Percentiles rank a stretch among this genome's conserved stretches.
Conservation (phyloP, 2,797 vertebrate genomes). For the Molossus molossus region DNA sequence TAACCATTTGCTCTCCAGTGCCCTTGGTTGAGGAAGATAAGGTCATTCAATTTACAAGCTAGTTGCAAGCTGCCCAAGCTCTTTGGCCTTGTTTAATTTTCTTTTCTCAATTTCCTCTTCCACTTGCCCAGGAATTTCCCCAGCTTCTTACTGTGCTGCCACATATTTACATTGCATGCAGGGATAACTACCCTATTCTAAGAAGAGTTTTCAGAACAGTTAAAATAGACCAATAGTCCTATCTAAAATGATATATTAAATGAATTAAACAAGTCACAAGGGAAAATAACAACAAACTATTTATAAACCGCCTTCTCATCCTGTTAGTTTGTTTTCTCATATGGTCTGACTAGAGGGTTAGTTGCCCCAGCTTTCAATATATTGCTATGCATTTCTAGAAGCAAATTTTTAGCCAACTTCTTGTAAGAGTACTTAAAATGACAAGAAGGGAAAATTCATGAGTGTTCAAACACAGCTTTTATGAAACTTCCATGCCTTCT, state of each 20-base stretch:
- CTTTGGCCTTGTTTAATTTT: too few relatives aligned
- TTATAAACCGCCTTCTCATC: not conserved
- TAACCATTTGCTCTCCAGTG: too few relatives aligned
- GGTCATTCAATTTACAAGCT: too few relatives aligned
- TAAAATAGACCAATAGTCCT: not conserved
- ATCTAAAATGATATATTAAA: not conserved
- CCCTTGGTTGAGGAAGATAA: too few relatives aligned
- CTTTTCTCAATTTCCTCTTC: too few relatives aligned
- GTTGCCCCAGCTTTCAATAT: not conserved
- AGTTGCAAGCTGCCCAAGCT: too few relatives aligned
- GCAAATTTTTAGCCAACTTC: not conserved
- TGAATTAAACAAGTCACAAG: not conserved
- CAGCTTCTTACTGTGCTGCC: too few relatives aligned
- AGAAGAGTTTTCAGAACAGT: not conserved
- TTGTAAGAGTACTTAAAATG: not conserved
- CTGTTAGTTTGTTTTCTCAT: not conserved
- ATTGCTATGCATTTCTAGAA: not conserved
- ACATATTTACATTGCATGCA: not conserved
- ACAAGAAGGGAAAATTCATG: not conserved
- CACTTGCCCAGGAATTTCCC: too few relatives aligned
- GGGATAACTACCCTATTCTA: not conserved
- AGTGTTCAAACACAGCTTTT: not conserved
- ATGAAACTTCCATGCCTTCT: not conserved
- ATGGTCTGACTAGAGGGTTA: not conserved
- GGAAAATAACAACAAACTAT: not conserved